These are phyloP conservation scores for Paelopatides confundens DNA, from an alignment of 53 echinoderm and acorn worm species.

Conservation along the genomic window DNA sequence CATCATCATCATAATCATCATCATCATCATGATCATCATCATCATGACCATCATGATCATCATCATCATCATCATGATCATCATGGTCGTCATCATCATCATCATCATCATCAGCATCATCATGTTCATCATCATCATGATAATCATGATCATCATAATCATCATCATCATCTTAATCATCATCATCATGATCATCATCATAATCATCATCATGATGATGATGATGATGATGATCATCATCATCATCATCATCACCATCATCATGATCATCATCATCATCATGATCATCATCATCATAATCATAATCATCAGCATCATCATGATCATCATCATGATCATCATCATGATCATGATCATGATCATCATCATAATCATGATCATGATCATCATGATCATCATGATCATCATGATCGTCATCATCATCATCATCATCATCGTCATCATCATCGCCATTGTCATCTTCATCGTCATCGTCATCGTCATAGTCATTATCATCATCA, in stretches of 20 bases:
- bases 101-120: neutral
- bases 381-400: neutral
- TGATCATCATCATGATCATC: neutral
- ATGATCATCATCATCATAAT: neutral
- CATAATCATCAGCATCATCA: neutral
- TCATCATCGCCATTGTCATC: slow-evolving; percentile 18
- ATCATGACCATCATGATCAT: neutral
- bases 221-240: neutral
- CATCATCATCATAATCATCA: neutral
- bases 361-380: neutral
- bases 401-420: neutral
- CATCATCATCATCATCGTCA: slow-evolving; percentile 15
- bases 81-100: neutral
- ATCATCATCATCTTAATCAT: neutral
- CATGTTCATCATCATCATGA: neutral
- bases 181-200: neutral
- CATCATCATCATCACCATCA: neutral
- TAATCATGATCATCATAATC: neutral
- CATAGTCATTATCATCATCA: too few species aligned
- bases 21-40: neutral
- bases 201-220: neutral
- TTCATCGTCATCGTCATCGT: neutral
- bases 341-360: neutral
- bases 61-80: neutral
- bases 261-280: neutral